Conservation (phyloP, 2,888 invertebrate species). For the Lycaena phlaeas region DNA sequence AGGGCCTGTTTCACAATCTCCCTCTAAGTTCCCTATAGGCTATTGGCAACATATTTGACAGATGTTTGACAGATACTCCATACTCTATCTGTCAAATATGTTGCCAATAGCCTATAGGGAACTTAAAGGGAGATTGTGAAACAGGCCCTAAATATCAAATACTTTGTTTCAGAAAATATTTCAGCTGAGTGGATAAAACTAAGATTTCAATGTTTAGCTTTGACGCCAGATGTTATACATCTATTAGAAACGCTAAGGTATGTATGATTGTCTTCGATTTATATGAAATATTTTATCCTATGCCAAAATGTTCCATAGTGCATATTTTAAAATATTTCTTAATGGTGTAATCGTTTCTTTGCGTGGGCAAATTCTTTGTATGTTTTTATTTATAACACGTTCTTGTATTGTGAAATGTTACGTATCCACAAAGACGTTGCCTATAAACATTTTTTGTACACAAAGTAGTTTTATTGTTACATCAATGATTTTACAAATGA, state of each 20-base stretch:
- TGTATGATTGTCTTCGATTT: slow-evolving; percentile 27
- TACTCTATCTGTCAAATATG: no score
- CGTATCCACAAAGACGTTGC: slow-evolving; percentile 20
- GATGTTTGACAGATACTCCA: no score
- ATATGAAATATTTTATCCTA: slow-evolving; percentile 33
- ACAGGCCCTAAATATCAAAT: neutral
- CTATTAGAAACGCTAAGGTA: slow-evolving; percentile 79
- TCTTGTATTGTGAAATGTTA: slow-evolving; percentile 6
- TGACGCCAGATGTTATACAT: slow-evolving; percentile 78
- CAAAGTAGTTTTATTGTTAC: slow-evolving; percentile 20
- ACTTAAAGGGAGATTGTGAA: no score
- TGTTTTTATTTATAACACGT: neutral
- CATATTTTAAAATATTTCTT: slow-evolving; percentile 50
- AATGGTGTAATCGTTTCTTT: slow-evolving; percentile 39
- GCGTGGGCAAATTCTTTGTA: slow-evolving; percentile 30
- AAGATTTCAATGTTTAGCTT: slow-evolving; percentile 82
- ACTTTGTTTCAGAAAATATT: slow-evolving; percentile 73
- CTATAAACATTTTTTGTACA: slow-evolving; percentile 10
- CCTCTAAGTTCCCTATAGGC: no score
- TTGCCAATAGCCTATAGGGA: no score
- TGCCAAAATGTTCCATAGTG: slow-evolving; percentile 57
- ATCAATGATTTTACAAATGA: slow-evolving; percentile 8
- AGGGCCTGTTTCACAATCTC: no score
- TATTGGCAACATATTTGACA: no score
- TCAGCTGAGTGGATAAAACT: slow-evolving; percentile 85